These are phyloP conservation scores for Phthorimaea operculella DNA, from an alignment of 1,140 invertebrate species.

Conservation along the genomic window DNA sequence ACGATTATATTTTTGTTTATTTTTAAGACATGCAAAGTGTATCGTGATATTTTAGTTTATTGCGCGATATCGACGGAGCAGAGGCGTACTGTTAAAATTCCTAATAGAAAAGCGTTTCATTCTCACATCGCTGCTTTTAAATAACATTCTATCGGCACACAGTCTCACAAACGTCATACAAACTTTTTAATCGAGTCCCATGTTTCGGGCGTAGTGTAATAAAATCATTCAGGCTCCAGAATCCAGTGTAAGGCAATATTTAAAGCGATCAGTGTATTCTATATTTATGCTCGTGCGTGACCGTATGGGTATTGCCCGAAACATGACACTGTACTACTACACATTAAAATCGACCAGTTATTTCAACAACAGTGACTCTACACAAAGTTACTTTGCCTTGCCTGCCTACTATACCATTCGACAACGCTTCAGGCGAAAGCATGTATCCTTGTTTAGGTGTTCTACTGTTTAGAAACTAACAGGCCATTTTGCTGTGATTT, in stretches of 20 bases:
- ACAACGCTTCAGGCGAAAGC: too few species aligned
- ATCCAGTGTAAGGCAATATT: not conserved
- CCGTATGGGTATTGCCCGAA: not conserved
- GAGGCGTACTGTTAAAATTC: slow-evolving; percentile 31
- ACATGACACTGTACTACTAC: not conserved
- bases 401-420: too few species aligned
- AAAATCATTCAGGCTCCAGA: not conserved
- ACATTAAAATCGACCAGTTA: not conserved
- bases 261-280: not conserved
- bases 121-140: slow-evolving; percentile 41
- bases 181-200: slow-evolving; percentile 15
- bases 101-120: slow-evolving; percentile 54
- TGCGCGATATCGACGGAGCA: slow-evolving; percentile 25
- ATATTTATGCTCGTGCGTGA: not conserved
- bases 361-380: too few species aligned
- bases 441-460: too few species aligned
- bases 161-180: slow-evolving; percentile 30
- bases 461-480: too few species aligned
- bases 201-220: slow-evolving; percentile 18
- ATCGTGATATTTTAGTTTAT: not conserved
- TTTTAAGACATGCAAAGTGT: slow-evolving; percentile 1
- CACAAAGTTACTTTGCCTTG: too few species aligned
- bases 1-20: not conserved
- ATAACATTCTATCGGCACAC: slow-evolving; percentile 27
- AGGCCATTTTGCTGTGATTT: too few species aligned